Evolutionary conservation across 2,888 invertebrate genomes (phyloP).

Genomic region (Anaspis maculata): DNA sequence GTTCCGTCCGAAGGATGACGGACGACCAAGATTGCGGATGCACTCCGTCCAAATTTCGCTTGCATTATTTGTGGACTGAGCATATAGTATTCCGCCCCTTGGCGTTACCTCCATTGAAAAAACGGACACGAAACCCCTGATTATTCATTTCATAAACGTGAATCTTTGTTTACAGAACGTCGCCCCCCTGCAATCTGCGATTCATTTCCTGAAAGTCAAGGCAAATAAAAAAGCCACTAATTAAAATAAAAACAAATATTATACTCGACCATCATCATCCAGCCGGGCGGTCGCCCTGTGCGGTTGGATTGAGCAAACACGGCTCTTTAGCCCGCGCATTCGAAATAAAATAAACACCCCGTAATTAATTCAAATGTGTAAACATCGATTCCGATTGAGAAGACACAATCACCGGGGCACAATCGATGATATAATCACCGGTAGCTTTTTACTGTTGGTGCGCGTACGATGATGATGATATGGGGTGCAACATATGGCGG

Average conservation of each 20-base stretch:
- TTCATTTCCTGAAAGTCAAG: conserved; percentile 6
- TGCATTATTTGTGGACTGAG: no score
- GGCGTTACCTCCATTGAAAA: no score
- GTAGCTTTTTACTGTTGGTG: no score
- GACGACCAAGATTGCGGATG: no score
- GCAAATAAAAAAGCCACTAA: conserved; percentile 16
- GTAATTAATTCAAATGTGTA: conserved; percentile 28
- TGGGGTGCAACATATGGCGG: conserved; percentile 32
- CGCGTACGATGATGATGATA: no score
- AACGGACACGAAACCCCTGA: no score
- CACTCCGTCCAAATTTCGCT: no score
- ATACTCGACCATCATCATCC: conserved; percentile 7
- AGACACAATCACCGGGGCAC: conserved; percentile 9
- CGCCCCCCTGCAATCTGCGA: conserved; percentile 4
- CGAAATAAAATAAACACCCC: conserved; percentile 22
- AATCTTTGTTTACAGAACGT: no score
- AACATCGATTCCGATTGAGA: conserved; percentile 25
- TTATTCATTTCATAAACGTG: no score
- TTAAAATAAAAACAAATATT: conserved; percentile 17
- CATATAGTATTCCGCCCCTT: no score
- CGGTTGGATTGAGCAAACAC: conserved; percentile 11
- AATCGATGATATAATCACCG: conserved; percentile 10
- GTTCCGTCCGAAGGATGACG: no score
- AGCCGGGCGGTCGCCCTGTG: no score
- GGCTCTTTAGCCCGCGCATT: conserved; percentile 1